Evolutionary conservation across 1,140 invertebrate species (phyloP).

Genomic region (Apis cerana): DNA sequence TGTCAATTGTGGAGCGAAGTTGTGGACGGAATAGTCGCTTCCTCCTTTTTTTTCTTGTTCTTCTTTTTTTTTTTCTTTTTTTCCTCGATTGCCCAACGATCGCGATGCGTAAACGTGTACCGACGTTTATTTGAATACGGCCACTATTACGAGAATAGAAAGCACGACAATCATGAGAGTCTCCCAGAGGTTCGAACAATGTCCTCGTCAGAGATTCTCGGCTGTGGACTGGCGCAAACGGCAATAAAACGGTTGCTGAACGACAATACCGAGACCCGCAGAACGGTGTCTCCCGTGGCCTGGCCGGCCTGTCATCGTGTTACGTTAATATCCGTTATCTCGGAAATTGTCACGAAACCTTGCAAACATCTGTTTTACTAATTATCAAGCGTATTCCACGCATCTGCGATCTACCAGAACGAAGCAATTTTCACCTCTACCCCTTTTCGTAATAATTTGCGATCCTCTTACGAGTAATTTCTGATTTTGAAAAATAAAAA

Average conservation of each 20-base stretch:
- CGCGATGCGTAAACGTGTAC: conserved; percentile 69
- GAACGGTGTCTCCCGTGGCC: conserved; percentile 24
- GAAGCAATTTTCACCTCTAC: too few relatives aligned
- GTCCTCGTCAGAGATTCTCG: conserved; percentile 63
- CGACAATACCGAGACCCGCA: conserved; percentile 68
- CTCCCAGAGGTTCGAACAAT: conserved; percentile 79
- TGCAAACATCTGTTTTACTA: neutral
- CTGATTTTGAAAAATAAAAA: too few relatives aligned
- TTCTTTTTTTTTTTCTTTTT: conserved; percentile 34
- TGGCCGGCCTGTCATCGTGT: conserved; percentile 19
- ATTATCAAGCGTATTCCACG: too few relatives aligned
- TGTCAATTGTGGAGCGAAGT: conserved; percentile 25
- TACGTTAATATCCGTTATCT: neutral
- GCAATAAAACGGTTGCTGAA: conserved; percentile 72
- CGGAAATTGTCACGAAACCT: neutral
- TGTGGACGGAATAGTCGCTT: conserved; percentile 40
- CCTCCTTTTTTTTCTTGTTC: conserved; percentile 35
- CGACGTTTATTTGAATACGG: conserved; percentile 75
- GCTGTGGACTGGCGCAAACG: conserved; percentile 69
- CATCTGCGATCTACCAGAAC: too few relatives aligned
- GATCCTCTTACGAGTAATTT: too few relatives aligned
- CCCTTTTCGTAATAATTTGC: too few relatives aligned
- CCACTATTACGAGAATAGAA: conserved; percentile 74
- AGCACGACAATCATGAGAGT: conserved; percentile 80
- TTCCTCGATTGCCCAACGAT: conserved; percentile 71